Percentiles rank a stretch among this genome's conserved stretches.
Evolutionary conservation across 2,888 invertebrate genomes (phyloP).

Genomic region (Cecidostiba fungosa): DNA sequence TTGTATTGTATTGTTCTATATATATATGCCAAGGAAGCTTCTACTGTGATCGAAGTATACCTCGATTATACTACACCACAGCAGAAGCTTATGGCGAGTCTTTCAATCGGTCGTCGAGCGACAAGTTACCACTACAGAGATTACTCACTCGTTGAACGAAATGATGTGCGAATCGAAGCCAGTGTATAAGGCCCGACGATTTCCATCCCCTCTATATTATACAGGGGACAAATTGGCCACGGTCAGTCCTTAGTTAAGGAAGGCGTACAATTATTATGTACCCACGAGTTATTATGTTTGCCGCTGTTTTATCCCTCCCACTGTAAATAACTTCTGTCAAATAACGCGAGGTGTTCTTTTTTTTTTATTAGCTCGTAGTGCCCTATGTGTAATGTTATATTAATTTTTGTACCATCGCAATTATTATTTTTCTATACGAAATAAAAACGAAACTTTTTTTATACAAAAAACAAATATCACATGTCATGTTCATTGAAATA

Average conservation of each 20-base stretch:
- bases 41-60: constrained; percentile 19
- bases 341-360: constrained; percentile 37
- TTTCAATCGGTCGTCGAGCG: background rate
- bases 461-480: constrained; percentile 36
- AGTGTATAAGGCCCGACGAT: background rate
- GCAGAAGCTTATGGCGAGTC: background rate
- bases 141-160: constrained; percentile 5
- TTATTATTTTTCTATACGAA: constrained; percentile 58
- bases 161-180: background rate
- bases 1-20: background rate
- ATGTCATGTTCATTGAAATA: background rate
- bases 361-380: constrained; percentile 42
- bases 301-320: background rate
- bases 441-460: constrained; percentile 60
- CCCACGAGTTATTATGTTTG: constrained; percentile 1
- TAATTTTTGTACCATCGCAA: constrained; percentile 55
- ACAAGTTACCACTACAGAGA: constrained; percentile 29
- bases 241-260: background rate
- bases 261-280: background rate
- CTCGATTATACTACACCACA: background rate
- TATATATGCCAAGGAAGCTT: background rate
- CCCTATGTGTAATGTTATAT: constrained; percentile 45
- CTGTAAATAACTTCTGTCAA: constrained; percentile 60
- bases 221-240: background rate
- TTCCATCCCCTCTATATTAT: background rate